Base-by-base conservation (phyloP, 2,888 invertebrate species). In the Pelosia muscerda region DNA sequence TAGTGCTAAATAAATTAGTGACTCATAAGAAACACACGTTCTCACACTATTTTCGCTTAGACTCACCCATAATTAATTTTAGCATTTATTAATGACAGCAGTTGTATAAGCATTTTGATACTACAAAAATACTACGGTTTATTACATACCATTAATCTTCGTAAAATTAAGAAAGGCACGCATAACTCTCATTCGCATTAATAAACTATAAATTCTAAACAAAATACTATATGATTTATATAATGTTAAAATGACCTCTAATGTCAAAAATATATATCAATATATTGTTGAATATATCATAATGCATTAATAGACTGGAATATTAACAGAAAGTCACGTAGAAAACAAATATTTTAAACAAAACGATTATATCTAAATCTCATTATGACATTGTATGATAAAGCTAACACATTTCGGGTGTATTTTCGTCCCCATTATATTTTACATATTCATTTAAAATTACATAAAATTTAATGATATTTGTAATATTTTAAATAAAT, bases 271-370 rank as follows among this genome's bases (percentile, higher is more conserved):
- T 74, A 74, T 75, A 79, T 74, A 69, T 73, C 68, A 75, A 82
- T 81, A 81, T 72, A 81, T 72, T 75, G 62, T 76, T 76, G 26
- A 60, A 76, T 78, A 77, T 69, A 74, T 82, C 76, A 76, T 72
- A 68, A 60, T 38, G 63, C 65, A 68, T 72, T 72, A 72, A 66
- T 70, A 87, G 83, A 86, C 84, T 82, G 76, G 81, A 78, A 84
- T 80, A 86, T 89, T 82, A 81, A 76, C 77, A 69, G 74, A 88
- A 87, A 91, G 92, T 88, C 92, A 92, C 93, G 92, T 89, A 86
- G 79, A 57, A 86, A 85, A 86, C 71, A 78, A 73, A 91, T 92
- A 91, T 86, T 86, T 92, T 88, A 91, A 81, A 77, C 71, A 69
- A 79, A 87, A 83, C 82, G 90, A 90, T 90, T 88, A 88, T 73